Percentiles rank a stretch among this genome's conserved stretches.
Evolutionary conservation across 2,113 vertebrate species (phyloP).

Genomic region (Glaucomys volans): DNA sequence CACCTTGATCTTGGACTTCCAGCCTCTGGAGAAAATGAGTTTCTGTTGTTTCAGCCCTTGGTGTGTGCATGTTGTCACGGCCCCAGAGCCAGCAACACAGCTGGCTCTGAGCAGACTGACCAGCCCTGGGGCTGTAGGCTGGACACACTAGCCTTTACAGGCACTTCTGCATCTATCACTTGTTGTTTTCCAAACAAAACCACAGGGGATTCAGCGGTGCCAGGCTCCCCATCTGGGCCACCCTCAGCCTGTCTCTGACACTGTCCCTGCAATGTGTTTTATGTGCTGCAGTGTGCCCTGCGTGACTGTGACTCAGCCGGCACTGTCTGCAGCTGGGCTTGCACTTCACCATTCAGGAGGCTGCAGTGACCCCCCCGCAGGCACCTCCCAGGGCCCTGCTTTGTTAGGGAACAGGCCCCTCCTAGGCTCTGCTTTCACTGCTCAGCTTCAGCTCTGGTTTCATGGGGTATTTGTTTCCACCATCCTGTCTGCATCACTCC

Average conservation of each 20-base stretch:
- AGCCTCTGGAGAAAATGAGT: not conserved
- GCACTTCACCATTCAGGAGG: not conserved
- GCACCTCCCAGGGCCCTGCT: not conserved
- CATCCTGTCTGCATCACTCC: not conserved
- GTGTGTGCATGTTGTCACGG: not conserved
- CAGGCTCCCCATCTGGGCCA: not conserved
- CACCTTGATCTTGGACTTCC: not conserved
- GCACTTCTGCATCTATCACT: not conserved
- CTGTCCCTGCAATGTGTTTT: not conserved
- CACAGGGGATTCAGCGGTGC: not conserved
- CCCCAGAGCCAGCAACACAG: not conserved
- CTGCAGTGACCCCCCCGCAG: no score
- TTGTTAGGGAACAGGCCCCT: not conserved
- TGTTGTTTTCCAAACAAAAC: not conserved
- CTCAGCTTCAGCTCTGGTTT: not conserved
- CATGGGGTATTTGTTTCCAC: not conserved
- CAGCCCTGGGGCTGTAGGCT: not conserved
- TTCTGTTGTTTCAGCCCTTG: not conserved
- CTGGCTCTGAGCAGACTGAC: not conserved
- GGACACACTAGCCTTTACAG: not conserved
- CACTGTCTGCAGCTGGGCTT: not conserved
- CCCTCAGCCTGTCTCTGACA: not conserved
- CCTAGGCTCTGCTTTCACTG: not conserved
- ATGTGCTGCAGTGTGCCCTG: not conserved
- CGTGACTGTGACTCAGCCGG: not conserved